phyloP scores from a whole-genome alignment of 2,888 invertebrate species.

The Tillus elongatus region DNA sequence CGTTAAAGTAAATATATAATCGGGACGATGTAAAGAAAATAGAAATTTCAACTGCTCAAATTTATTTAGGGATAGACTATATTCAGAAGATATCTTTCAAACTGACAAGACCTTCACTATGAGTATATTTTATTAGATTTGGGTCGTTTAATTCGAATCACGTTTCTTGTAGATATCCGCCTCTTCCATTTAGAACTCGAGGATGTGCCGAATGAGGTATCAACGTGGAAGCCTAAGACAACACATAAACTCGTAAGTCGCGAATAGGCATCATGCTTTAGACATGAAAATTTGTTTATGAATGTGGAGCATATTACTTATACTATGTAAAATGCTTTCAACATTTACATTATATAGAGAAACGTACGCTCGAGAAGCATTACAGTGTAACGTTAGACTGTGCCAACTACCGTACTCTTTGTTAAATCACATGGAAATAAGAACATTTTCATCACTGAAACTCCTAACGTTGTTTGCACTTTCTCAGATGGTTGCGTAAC shows the following conservation, averaged over 20 bases:
- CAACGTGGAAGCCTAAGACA: slow-evolving; percentile 32
- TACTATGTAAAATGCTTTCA: too few relatives aligned
- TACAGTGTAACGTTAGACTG: too few relatives aligned
- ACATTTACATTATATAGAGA: too few relatives aligned
- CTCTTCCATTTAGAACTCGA: slow-evolving; percentile 29
- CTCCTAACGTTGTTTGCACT: too few relatives aligned
- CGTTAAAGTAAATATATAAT: too few relatives aligned
- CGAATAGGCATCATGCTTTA: slow-evolving; percentile 10
- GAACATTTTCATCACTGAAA: too few relatives aligned
- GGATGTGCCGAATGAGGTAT: slow-evolving; percentile 34
- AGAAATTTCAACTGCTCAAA: slow-evolving; percentile 4
- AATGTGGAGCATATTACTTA: not conserved
- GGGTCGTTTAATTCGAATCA: slow-evolving; percentile 32
- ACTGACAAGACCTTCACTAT: slow-evolving; percentile 21
- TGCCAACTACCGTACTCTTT: too few relatives aligned
- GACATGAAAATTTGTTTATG: slow-evolving; percentile 6
- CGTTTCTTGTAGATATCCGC: slow-evolving; percentile 31
- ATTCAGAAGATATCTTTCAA: slow-evolving; percentile 11
- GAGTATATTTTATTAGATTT: slow-evolving; percentile 32
- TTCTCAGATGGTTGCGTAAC: too few relatives aligned
- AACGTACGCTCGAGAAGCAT: too few relatives aligned
- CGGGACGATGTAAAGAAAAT: too few relatives aligned
- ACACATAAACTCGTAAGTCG: slow-evolving; percentile 28
- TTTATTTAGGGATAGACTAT: slow-evolving; percentile 8
- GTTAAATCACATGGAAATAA: too few relatives aligned